Percentiles rank a stretch among this genome's conserved stretches.
Conservation (phyloP, 2,888 invertebrate genomes). For the Trissolcus japonicus region DNA sequence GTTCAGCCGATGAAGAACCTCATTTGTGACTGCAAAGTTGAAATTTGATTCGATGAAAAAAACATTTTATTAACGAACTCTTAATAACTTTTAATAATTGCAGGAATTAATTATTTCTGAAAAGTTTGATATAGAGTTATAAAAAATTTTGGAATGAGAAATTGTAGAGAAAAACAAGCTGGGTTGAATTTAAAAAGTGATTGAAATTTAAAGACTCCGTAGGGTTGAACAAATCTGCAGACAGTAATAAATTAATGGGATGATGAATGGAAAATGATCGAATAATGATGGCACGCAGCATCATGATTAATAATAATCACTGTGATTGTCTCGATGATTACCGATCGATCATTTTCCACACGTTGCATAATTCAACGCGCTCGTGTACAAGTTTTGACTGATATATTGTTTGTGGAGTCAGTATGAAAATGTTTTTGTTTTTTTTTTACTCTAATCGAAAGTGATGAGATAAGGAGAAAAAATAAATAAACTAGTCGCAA, state of each 20-base stretch:
- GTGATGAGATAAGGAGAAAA: too few relatives aligned
- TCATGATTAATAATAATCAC: conserved; percentile 47
- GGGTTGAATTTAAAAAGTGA: too few relatives aligned
- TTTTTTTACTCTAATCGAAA: too few relatives aligned
- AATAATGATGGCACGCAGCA: conserved; percentile 36
- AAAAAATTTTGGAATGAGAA: too few relatives aligned
- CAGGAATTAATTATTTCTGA: too few relatives aligned
- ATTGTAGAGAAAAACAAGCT: too few relatives aligned
- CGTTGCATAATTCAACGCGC: conserved; percentile 25
- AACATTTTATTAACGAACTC: too few relatives aligned
- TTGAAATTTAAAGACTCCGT: background rate
- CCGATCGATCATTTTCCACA: conserved; percentile 41
- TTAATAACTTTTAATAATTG: too few relatives aligned
- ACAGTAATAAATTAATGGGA: background rate
- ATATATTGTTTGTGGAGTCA: too few relatives aligned
- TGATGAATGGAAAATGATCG: conserved; percentile 29
- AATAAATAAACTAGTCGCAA: too few relatives aligned
- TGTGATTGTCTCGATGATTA: conserved; percentile 36
- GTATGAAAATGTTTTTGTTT: too few relatives aligned
- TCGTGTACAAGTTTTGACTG: background rate
- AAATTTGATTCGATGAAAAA: background rate
- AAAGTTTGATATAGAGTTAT: too few relatives aligned
- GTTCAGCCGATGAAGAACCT: conserved; percentile 2
- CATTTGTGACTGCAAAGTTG: background rate
- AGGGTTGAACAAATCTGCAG: background rate